Base-by-base conservation (phyloP, 92 coral and sea anemone genomes). In the Zoanthus gigantus region DNA sequence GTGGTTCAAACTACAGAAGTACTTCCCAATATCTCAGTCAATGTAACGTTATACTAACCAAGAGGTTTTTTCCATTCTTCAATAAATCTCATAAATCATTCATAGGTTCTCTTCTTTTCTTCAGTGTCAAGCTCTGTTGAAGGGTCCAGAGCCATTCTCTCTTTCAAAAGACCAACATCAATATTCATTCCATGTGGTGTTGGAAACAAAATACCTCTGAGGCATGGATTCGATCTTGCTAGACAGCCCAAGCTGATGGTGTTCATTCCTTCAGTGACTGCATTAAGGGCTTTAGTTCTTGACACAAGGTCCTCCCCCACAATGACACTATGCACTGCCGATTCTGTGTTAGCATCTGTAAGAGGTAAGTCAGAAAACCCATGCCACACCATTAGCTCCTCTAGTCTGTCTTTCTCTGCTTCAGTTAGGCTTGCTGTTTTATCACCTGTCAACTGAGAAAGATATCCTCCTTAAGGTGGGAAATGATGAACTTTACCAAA, bases 381-480 rank as follows among this genome's bases (percentile, higher is more conserved):
- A 6, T 46, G 77, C 28, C 77, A 5, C 77, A 73, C 77, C 77
- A 73, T 73, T 29, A 73, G 77, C 31, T 73, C 77, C 77, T 73
- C 77, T 73, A 73, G 77, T 28, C 54, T 73, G 37, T 73, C 77
- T 29, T 29, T 73, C 77, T 73, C 77, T 28, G 17, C 54, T 34
- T 73, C 37, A 73, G 77, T 13, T 29, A 73, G 37, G 31, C 31
- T 29, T 73, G n/a, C 5, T 28, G 77, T 73, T 13, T 29, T 73
- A 29, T 29, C 77, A 73, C 28, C 69, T 61, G 69, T 61, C 28
- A 61, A 13, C 69, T 61, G 69, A 61, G 69, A 61, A 61, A 61
- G 28, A 13, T 61, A 61, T n/a, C n/a, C 56, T 61, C 69, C 69
- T 61, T 63, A 5, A 63, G 16, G 56, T 23, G 23, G 23, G 23